These are phyloP conservation scores for Hydrolagus affinis DNA, from an alignment of 2,113 vertebrate genomes.

Conservation along the genomic window DNA sequence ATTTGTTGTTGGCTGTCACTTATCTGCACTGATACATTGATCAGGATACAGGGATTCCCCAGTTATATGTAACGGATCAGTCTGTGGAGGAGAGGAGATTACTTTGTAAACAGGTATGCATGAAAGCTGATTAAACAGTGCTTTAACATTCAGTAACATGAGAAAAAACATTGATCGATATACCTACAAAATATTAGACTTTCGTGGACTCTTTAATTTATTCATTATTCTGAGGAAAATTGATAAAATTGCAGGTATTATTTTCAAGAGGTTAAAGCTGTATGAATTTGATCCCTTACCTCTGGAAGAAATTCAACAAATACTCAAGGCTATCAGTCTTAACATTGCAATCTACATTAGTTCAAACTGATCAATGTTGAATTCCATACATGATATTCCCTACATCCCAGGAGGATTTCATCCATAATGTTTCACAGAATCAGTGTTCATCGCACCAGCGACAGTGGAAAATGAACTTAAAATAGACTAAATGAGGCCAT, in stretches of 20 bases:
- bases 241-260: background rate
- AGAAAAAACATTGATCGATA: background rate
- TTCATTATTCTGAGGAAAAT: background rate
- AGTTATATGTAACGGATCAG: background rate
- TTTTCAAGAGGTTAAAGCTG: background rate
- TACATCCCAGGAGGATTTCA: too few relatives aligned
- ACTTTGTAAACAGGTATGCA: background rate
- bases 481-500: background rate
- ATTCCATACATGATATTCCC: too few relatives aligned
- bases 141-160: background rate
- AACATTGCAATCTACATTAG: too few relatives aligned
- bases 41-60: background rate
- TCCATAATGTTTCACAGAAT: background rate
- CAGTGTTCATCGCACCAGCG: background rate
- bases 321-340: background rate
- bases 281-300: background rate
- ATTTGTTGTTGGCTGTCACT: background rate
- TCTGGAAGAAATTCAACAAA: background rate
- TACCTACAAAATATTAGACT: background rate
- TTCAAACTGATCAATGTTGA: too few relatives aligned
- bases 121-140: too few relatives aligned
- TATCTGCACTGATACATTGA: background rate
- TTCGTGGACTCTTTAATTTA: background rate
- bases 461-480: background rate
- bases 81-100: background rate